Evolutionary conservation across 2,888 invertebrate genomes (phyloP).

Genomic region (Adineta ricciae): DNA sequence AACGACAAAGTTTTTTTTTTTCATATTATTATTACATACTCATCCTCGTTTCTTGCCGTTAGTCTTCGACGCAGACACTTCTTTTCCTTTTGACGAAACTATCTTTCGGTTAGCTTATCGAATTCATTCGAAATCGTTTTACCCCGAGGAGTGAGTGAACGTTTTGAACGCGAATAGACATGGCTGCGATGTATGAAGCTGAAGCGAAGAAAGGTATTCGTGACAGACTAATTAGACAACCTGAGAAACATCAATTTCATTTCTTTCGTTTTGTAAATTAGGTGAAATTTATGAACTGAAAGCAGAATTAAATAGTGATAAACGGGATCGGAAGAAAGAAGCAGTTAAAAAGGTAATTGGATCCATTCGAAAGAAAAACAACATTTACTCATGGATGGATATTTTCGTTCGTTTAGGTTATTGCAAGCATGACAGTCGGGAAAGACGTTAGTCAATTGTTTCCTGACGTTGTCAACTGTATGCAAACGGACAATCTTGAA

Average conservation of each 20-base stretch:
- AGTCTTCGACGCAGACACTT: background rate
- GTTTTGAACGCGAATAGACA: background rate
- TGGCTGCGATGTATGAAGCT: slow-evolving; percentile 12
- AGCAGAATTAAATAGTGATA: slow-evolving; percentile 95
- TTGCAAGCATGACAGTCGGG: slow-evolving; percentile 99
- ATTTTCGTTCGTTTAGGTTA: background rate
- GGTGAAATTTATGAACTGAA: slow-evolving; percentile 97
- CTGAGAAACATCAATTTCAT: too few relatives aligned
- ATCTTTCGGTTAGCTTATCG: background rate
- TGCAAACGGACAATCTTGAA: slow-evolving; percentile 99
- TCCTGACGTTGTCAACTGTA: slow-evolving; percentile 98
- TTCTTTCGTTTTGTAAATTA: too few relatives aligned
- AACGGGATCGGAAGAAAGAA: slow-evolving; percentile 97
- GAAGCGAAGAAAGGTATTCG: background rate
- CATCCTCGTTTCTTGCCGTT: background rate
- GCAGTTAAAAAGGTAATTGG: slow-evolving; percentile 93
- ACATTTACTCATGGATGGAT: background rate
- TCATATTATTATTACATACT: background rate
- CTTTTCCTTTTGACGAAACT: background rate
- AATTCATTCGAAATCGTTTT: background rate
- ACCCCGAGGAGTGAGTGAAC: too few relatives aligned
- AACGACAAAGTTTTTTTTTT: background rate
- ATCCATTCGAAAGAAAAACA: too few relatives aligned
- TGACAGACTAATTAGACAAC: background rate
- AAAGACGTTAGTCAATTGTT: slow-evolving; percentile 94